phyloP scores from a whole-genome alignment of 2,113 vertebrate genomes.

The Stigmatopora nigra region DNA sequence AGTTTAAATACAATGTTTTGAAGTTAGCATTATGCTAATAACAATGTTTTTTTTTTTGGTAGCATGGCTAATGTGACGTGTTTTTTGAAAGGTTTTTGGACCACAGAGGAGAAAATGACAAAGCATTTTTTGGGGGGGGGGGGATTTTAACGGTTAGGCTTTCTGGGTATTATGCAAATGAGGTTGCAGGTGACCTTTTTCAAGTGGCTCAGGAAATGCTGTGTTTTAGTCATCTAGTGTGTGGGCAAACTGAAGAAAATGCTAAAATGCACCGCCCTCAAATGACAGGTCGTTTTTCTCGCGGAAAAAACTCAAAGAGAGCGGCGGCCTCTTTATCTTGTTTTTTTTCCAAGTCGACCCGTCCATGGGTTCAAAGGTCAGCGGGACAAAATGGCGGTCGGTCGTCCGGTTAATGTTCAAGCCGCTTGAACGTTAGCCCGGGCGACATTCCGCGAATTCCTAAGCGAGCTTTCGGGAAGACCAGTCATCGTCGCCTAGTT shows the following conservation, averaged over 20 bases:
- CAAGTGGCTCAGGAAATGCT: too few relatives aligned
- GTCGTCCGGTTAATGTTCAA: conserved; percentile 65
- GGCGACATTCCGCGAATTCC: conserved; percentile 69
- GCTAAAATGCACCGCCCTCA: conserved; percentile 46
- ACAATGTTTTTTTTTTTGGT: too few relatives aligned
- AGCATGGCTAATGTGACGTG: too few relatives aligned
- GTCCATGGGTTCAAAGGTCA: background rate
- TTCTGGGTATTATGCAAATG: too few relatives aligned
- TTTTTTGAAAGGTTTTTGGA: too few relatives aligned
- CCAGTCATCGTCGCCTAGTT: conserved; percentile 1
- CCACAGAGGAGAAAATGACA: too few relatives aligned
- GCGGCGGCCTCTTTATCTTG: background rate
- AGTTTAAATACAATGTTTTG: too few relatives aligned
- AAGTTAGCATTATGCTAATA: too few relatives aligned
- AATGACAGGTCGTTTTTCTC: conserved; percentile 45
- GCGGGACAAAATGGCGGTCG: conserved; percentile 15
- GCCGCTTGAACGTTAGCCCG: conserved; percentile 62
- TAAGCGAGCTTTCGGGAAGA: conserved; percentile 44
- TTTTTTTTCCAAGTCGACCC: background rate
- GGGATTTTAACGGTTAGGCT: too few relatives aligned
- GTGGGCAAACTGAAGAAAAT: background rate
- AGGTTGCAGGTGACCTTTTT: too few relatives aligned
- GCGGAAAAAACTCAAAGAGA: conserved; percentile 40
- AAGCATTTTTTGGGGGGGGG: too few relatives aligned
- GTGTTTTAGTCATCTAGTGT: too few relatives aligned